phyloP scores from a whole-genome alignment of 2,888 invertebrate genomes.

The Caenorhabditis sinica region DNA sequence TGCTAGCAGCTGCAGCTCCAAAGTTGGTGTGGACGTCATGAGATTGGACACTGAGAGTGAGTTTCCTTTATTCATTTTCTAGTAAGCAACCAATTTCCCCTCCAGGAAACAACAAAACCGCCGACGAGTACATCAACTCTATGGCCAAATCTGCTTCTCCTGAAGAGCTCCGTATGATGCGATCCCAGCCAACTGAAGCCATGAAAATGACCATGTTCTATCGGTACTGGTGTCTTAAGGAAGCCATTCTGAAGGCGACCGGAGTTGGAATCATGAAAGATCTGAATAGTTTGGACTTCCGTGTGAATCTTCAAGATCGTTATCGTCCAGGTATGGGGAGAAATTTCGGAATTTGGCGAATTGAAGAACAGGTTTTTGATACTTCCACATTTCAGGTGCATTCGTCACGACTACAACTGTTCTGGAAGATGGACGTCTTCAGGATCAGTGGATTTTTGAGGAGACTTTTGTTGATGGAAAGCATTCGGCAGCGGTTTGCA shows the following conservation, averaged over 20 bases:
- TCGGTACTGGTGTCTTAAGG: conserved; percentile 83
- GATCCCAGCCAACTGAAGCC: conserved; percentile 80
- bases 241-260: conserved; percentile 83
- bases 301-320: conserved; percentile 77
- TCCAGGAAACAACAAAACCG: conserved; percentile 81
- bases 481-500: conserved; percentile 82
- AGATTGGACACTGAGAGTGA: conserved; percentile 79
- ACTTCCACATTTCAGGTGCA: conserved; percentile 68
- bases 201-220: conserved; percentile 84
- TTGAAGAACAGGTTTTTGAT: neutral
- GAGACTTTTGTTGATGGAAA: conserved; percentile 81
- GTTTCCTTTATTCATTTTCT: conserved; percentile 11
- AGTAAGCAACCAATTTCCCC: neutral
- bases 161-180: conserved; percentile 81
- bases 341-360: neutral
- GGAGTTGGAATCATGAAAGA: conserved; percentile 83
- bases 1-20: conserved; percentile 79
- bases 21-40: conserved; percentile 83
- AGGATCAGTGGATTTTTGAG: conserved; percentile 82
- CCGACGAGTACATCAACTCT: conserved; percentile 83
- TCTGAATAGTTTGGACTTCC: conserved; percentile 81
- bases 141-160: conserved; percentile 82
- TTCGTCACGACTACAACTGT: conserved; percentile 81
- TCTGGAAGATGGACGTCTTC: conserved; percentile 75
- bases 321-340: conserved; percentile 79